Evolutionary conservation across 2,113 vertebrate genomes (phyloP).

Genomic region (Microtus montanus): DNA sequence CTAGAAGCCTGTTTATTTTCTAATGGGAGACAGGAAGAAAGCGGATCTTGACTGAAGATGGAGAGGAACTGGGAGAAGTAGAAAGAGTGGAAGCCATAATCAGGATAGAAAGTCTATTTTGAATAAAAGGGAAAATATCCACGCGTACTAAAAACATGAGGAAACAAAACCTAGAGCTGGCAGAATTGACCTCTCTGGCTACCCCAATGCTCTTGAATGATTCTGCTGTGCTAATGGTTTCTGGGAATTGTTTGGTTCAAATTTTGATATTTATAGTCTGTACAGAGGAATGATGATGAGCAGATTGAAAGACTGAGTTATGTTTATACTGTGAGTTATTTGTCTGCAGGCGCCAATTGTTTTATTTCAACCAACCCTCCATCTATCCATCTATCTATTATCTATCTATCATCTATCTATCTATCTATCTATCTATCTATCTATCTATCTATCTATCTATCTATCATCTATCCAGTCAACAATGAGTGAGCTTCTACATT

Average conservation of each 20-base stretch:
- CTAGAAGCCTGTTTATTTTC: neutral
- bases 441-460: too few species aligned
- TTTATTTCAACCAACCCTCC: neutral
- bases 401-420: too few species aligned
- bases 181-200: neutral
- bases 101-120: neutral
- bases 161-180: neutral
- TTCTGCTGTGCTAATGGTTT: neutral
- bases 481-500: neutral
- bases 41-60: too few species aligned
- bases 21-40: neutral
- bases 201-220: neutral
- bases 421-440: too few species aligned
- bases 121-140: neutral
- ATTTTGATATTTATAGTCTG: neutral
- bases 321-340: neutral
- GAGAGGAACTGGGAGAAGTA: too few species aligned
- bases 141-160: neutral
- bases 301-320: neutral
- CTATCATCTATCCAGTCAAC: neutral
- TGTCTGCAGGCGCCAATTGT: neutral
- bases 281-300: neutral
- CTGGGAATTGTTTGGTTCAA: neutral
- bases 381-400: too few species aligned
- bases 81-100: too few species aligned